Conservation (phyloP, 2,888 invertebrate genomes). For the Pseudococcus jackbeardsleyi region DNA sequence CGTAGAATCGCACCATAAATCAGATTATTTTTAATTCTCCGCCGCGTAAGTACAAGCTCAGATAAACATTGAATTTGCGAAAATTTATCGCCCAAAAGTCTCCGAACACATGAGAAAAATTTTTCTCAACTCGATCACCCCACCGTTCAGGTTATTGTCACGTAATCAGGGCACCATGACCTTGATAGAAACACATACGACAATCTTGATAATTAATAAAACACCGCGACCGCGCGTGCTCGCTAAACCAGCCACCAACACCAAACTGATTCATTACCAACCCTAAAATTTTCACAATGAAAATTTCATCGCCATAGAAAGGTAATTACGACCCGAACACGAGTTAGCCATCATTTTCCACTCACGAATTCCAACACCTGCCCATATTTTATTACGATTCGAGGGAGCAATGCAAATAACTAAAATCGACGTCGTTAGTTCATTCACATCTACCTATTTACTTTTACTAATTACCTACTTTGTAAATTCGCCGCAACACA, state of each 20-base stretch:
- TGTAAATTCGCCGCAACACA: not conserved
- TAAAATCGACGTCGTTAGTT: constrained; percentile 49
- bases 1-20: not conserved
- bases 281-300: not conserved
- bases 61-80: constrained; percentile 14
- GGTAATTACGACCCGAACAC: not conserved
- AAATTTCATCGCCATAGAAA: not conserved
- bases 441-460: constrained; percentile 39
- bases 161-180: constrained; percentile 46
- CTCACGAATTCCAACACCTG: constrained; percentile 20
- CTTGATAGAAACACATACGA: constrained; percentile 45
- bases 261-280: not conserved
- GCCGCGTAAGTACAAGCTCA: not conserved
- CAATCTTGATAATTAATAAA: constrained; percentile 45
- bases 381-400: not conserved
- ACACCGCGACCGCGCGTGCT: not conserved
- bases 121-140: constrained; percentile 28
- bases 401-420: constrained; percentile 20
- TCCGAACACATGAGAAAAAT: not conserved
- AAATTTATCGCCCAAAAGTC: not conserved
- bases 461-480: constrained; percentile 49
- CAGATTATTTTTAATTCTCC: constrained; percentile 17
- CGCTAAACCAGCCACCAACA: not conserved
- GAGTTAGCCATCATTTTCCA: constrained; percentile 3
- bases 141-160: constrained; percentile 43